These are phyloP conservation scores for Galaxias olidus DNA, from an alignment of 2,797 vertebrate species.

Conservation along the genomic window DNA sequence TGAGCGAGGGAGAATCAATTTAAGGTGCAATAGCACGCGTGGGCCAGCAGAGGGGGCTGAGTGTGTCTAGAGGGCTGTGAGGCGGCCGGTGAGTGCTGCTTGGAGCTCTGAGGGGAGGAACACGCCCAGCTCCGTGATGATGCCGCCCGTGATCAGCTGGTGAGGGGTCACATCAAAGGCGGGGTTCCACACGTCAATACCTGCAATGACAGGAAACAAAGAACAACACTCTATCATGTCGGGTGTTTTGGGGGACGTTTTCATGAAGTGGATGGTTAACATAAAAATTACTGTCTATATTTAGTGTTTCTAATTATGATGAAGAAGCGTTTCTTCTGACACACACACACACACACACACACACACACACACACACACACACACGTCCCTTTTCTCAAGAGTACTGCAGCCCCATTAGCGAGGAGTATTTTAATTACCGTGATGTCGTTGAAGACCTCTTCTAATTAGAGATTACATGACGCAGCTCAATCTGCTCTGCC, in stretches of 20 bases:
- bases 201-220: conserved; percentile 54
- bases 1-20: conserved; percentile 27
- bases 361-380: background rate
- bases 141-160: conserved; percentile 89
- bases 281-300: too few relatives aligned
- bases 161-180: conserved; percentile 93
- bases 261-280: too few relatives aligned
- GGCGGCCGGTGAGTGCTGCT: conserved; percentile 75
- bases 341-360: conserved; percentile 14
- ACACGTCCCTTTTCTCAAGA: conserved; percentile 23
- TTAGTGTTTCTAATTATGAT: too few relatives aligned
- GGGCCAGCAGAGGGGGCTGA: conserved; percentile 49
- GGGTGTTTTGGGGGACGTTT: too few relatives aligned
- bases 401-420: conserved; percentile 45
- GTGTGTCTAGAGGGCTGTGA: conserved; percentile 73
- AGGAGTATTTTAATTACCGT: conserved; percentile 60
- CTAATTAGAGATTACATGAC: conserved; percentile 48
- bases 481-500: conserved; percentile 18
- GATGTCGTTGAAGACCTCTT: conserved; percentile 42
- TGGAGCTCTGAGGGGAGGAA: conserved; percentile 86
- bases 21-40: conserved; percentile 59
- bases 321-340: too few relatives aligned
- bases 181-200: conserved; percentile 92
- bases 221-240: too few relatives aligned
- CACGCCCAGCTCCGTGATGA: conserved; percentile 90